Evolutionary conservation across 2,888 invertebrate genomes (phyloP).

Genomic region (Cataglyphis rosenhaueri): DNA sequence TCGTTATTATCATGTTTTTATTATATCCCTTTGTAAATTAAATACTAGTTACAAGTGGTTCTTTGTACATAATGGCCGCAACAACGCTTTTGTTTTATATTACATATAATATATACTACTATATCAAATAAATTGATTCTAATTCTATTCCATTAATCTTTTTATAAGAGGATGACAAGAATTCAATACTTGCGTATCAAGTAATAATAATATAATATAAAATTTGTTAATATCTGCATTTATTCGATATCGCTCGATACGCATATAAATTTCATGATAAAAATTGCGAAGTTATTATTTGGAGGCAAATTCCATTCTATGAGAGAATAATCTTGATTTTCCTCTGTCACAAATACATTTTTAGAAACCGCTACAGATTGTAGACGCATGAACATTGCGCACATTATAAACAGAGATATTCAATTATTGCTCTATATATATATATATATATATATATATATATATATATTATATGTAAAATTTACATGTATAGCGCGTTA

Average conservation of each 20-base stretch:
- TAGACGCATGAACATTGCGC: background rate
- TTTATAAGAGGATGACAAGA: constrained; percentile 62
- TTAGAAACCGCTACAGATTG: background rate
- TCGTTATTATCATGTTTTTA: constrained; percentile 76
- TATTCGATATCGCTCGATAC: background rate
- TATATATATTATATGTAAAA: constrained; percentile 20
- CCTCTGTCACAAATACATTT: background rate
- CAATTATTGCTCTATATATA: constrained; percentile 37
- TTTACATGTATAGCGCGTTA: background rate
- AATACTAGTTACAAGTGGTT: constrained; percentile 85
- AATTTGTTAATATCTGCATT: background rate
- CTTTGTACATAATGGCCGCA: constrained; percentile 85
- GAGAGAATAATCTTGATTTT: constrained; percentile 18
- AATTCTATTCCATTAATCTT: constrained; percentile 71
- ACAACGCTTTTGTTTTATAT: constrained; percentile 84
- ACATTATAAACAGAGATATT: background rate
- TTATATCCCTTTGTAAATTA: constrained; percentile 84
- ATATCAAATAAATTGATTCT: constrained; percentile 83
- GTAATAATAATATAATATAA: background rate
- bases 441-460: constrained; percentile 52
- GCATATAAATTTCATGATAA: constrained; percentile 21
- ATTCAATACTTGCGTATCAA: constrained; percentile 46
- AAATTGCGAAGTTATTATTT: constrained; percentile 1
- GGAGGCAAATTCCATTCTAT: background rate
- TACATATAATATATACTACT: constrained; percentile 78